Percentiles rank a stretch among this genome's conserved stretches.
phyloP scores from a whole-genome alignment of 1,140 invertebrate genomes.

The Pogonomyrmex californicus region DNA sequence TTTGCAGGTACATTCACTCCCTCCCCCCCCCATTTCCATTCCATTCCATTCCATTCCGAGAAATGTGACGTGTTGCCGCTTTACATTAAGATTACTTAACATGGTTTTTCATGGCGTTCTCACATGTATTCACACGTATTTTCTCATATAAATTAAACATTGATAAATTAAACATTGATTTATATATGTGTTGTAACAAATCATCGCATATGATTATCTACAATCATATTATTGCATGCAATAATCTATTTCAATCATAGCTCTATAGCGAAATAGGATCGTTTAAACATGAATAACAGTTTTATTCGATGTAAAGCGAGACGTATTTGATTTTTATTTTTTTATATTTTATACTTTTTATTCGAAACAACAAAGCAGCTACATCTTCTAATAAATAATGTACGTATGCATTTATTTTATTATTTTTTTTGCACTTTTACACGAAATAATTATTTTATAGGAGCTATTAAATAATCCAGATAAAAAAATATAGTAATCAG shows the following conservation, averaged over 20 bases:
- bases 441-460: too few species aligned
- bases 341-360: not conserved
- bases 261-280: not conserved
- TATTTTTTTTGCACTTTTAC: too few species aligned
- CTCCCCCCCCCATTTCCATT: too few species aligned
- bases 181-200: not conserved
- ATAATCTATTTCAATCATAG: constrained; percentile 3
- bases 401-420: too few species aligned
- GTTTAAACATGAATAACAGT: not conserved
- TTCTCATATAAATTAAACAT: not conserved
- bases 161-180: not conserved
- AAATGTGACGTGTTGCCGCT: too few species aligned
- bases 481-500: too few species aligned
- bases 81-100: not conserved
- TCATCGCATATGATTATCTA: not conserved
- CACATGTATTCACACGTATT: not conserved
- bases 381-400: constrained; percentile 4
- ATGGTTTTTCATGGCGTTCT: not conserved
- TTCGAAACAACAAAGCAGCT: not conserved
- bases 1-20: not conserved
- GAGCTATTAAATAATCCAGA: too few species aligned
- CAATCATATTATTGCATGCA: not conserved
- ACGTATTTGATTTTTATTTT: not conserved
- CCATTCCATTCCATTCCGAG: too few species aligned
- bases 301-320: not conserved